Evolutionary conservation across 1,140 invertebrate genomes (phyloP).

Genomic region (Caerostris darwini): DNA sequence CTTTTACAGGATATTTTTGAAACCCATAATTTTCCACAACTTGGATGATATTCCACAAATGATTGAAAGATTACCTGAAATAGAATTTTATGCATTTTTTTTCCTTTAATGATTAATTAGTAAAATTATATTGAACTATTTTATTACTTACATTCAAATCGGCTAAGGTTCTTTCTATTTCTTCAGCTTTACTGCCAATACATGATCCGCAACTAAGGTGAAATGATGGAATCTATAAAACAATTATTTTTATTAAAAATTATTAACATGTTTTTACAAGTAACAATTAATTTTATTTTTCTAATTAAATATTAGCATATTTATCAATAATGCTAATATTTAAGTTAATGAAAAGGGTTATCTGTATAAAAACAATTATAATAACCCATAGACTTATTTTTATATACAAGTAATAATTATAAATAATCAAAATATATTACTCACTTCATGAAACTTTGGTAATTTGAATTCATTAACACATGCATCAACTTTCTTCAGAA

Average conservation of each 20-base stretch:
- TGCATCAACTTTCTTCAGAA: constrained; percentile 85
- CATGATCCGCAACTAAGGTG: constrained; percentile 88
- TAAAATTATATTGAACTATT: too few species aligned
- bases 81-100: neutral
- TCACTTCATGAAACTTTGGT: constrained; percentile 86
- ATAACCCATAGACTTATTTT: neutral
- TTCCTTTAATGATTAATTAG: neutral
- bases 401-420: neutral
- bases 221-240: constrained; percentile 87
- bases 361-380: too few species aligned
- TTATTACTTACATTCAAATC: constrained; percentile 80
- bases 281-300: too few species aligned
- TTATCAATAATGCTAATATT: too few species aligned
- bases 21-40: constrained; percentile 13
- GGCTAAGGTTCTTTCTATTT: constrained; percentile 82
- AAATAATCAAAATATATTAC: constrained; percentile 61
- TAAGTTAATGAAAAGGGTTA: too few species aligned
- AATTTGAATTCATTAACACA: constrained; percentile 87
- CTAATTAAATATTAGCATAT: too few species aligned
- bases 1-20: constrained; percentile 49
- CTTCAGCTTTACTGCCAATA: constrained; percentile 84
- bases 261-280: too few species aligned
- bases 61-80: constrained; percentile 45
- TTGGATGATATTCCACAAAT: neutral
- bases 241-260: constrained; percentile 66